Evolutionary conservation across 2,888 invertebrate species (phyloP).

Genomic region (Galerucella pusilla): DNA sequence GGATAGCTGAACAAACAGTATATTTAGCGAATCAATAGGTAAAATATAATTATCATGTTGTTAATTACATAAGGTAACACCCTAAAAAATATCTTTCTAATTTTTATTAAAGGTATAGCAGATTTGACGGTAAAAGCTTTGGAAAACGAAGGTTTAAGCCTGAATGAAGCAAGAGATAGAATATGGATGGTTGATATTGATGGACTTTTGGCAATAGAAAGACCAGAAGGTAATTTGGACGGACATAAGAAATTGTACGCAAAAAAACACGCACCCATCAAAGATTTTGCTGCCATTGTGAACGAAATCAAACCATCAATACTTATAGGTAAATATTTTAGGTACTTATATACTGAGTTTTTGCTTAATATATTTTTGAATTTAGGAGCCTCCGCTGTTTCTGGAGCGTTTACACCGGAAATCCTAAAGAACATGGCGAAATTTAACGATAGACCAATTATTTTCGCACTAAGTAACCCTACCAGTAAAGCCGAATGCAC

Average conservation of each 20-base stretch:
- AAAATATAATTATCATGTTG: too few species aligned
- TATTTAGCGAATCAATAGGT: too few species aligned
- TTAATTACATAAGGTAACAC: too few species aligned
- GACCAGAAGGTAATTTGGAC: constrained; percentile 74
- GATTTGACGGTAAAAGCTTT: constrained; percentile 90
- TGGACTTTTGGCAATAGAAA: constrained; percentile 83
- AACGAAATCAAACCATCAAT: constrained; percentile 87
- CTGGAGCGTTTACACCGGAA: constrained; percentile 90
- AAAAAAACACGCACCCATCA: constrained; percentile 82
- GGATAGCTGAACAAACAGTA: too few species aligned
- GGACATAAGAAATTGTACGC: constrained; percentile 79
- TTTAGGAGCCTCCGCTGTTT: constrained; percentile 90
- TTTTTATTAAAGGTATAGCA: constrained; percentile 66
- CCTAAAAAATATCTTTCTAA: too few species aligned
- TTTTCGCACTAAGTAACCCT: constrained; percentile 98
- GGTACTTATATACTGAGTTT: neutral
- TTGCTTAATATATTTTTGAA: neutral
- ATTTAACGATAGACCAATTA: constrained; percentile 88
- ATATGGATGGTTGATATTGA: constrained; percentile 97
- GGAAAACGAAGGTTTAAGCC: constrained; percentile 59
- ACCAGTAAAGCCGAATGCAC: constrained; percentile 99
- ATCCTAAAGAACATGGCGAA: constrained; percentile 88
- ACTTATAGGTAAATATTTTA: constrained; percentile 78
- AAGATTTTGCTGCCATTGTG: constrained; percentile 82
- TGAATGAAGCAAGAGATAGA: constrained; percentile 82